Evolutionary conservation across 2,888 invertebrate species (phyloP).

Genomic region (Litoditis marina): DNA sequence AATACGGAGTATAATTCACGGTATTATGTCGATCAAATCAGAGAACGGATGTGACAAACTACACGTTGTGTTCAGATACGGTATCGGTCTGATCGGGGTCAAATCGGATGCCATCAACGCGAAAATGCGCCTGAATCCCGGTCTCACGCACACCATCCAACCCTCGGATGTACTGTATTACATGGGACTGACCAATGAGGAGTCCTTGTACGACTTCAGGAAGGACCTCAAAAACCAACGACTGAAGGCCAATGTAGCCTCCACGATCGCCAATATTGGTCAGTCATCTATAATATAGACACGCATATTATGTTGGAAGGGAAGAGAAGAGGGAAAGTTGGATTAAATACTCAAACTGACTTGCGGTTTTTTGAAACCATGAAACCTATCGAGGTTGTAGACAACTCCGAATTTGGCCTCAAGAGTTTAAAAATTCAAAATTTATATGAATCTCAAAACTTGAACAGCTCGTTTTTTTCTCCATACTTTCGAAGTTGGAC

Average conservation of each 20-base stretch:
- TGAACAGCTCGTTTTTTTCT: too few relatives aligned
- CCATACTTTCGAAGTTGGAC: too few relatives aligned
- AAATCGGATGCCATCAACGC: slow-evolving; percentile 74
- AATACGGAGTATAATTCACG: too few relatives aligned
- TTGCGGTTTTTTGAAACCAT: too few relatives aligned
- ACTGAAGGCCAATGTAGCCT: slow-evolving; percentile 38
- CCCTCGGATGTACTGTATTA: slow-evolving; percentile 85
- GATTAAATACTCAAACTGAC: slow-evolving; percentile 72
- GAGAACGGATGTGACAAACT: too few relatives aligned
- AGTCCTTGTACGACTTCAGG: slow-evolving; percentile 48
- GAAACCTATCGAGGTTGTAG: too few relatives aligned
- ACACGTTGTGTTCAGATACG: slow-evolving; percentile 75
- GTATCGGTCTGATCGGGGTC: slow-evolving; percentile 91
- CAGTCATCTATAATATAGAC: too few relatives aligned
- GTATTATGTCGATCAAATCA: too few relatives aligned
- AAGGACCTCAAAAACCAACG: slow-evolving; percentile 46
- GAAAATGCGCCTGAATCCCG: slow-evolving; percentile 91
- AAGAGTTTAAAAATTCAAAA: not conserved
- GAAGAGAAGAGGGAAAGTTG: slow-evolving; percentile 71
- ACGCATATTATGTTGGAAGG: slow-evolving; percentile 60
- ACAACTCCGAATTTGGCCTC: too few relatives aligned
- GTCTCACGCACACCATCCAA: slow-evolving; percentile 94
- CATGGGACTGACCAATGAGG: slow-evolving; percentile 58
- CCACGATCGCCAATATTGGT: slow-evolving; percentile 48
- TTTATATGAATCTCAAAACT: not conserved